Percentiles rank a stretch among this genome's conserved stretches.
Evolutionary conservation across 92 coral and sea anemone genomes (phyloP).

Genomic region (Bergia sp.): DNA sequence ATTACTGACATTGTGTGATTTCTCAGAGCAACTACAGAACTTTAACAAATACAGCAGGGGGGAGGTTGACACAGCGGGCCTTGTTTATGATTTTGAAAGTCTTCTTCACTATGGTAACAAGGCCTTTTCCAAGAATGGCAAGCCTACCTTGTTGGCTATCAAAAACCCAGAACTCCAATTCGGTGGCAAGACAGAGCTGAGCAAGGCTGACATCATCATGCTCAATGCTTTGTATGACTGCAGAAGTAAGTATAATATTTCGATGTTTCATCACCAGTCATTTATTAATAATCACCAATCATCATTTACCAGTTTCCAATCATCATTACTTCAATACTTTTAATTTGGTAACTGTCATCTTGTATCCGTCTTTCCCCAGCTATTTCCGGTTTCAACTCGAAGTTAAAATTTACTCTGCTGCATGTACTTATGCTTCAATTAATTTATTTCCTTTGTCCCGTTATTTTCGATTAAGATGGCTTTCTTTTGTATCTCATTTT

Average conservation of each 20-base stretch:
- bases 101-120: constrained; percentile 79
- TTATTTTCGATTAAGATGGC: too few relatives aligned
- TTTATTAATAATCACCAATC: too few relatives aligned
- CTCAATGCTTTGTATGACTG: constrained; percentile 71
- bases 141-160: constrained; percentile 69
- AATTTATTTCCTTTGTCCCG: too few relatives aligned
- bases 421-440: too few relatives aligned
- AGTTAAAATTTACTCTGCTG: too few relatives aligned
- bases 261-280: too few relatives aligned
- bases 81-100: constrained; percentile 73
- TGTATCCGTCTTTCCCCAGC: too few relatives aligned
- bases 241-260: constrained; percentile 48
- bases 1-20: not conserved
- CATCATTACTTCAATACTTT: too few relatives aligned
- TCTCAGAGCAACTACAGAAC: constrained; percentile 59
- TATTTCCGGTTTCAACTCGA: not conserved
- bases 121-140: constrained; percentile 71
- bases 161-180: constrained; percentile 65
- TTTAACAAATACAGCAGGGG: constrained; percentile 63
- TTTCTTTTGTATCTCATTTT: too few relatives aligned
- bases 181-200: constrained; percentile 55
- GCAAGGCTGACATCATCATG: constrained; percentile 62
- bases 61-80: constrained; percentile 65
- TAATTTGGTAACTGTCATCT: too few relatives aligned
- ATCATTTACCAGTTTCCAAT: too few relatives aligned